These are phyloP conservation scores for Bombyx mandarina DNA, from an alignment of 1,140 invertebrate species.

Conservation along the genomic window DNA sequence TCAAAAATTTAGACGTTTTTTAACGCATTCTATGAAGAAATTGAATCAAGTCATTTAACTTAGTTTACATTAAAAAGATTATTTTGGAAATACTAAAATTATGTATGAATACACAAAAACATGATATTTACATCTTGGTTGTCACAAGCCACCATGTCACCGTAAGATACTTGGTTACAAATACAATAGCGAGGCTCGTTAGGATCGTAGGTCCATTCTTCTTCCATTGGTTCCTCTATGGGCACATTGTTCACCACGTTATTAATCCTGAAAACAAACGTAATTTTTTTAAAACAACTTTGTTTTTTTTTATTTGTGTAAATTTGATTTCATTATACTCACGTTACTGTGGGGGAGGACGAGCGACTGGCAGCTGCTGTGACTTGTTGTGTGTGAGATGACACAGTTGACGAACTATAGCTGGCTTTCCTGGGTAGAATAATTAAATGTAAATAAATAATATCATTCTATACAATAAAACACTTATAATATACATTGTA, in stretches of 20 bases:
- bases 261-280: conserved; percentile 22
- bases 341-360: conserved; percentile 51
- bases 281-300: not conserved
- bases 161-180: conserved; percentile 98
- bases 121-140: conserved; percentile 87
- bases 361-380: conserved; percentile 44
- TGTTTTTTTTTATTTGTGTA: not conserved
- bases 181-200: conserved; percentile 97
- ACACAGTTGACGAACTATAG: conserved; percentile 31
- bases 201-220: conserved; percentile 89
- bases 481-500: too few relatives aligned
- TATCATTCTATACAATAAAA: too few relatives aligned
- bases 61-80: too few relatives aligned
- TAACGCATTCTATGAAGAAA: too few relatives aligned
- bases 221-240: conserved; percentile 67
- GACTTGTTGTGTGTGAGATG: conserved; percentile 29
- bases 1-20: too few relatives aligned
- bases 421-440: conserved; percentile 35
- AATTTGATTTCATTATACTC: conserved; percentile 10
- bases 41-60: too few relatives aligned
- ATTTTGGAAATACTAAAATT: conserved; percentile 2
- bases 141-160: conserved; percentile 99
- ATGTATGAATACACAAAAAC: not conserved
- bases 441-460: too few relatives aligned
- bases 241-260: conserved; percentile 39